Percentiles rank a stretch among this genome's conserved stretches.
Conservation (phyloP, 2,113 vertebrate genomes). For the Gnathonemus longibarbis region DNA sequence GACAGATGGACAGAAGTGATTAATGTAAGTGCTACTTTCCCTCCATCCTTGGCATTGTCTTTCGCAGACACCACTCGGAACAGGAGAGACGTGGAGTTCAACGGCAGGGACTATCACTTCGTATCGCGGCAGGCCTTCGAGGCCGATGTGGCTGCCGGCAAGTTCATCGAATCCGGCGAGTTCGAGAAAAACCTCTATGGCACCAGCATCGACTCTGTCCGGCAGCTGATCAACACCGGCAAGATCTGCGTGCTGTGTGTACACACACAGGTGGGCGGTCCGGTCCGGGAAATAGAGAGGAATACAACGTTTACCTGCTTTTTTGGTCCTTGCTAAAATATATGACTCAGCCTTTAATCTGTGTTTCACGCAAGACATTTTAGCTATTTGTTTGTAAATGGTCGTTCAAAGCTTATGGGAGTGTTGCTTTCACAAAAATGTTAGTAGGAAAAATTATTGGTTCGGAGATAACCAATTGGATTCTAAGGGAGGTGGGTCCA, state of each 20-base stretch:
- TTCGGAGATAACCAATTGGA: no score
- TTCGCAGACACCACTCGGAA: conserved; percentile 82
- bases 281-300: neutral
- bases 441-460: no score
- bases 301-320: neutral
- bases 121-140: conserved; percentile 88
- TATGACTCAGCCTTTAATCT: neutral
- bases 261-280: conserved; percentile 78
- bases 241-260: conserved; percentile 95
- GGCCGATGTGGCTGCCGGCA: conserved; percentile 79
- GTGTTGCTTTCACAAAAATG: no score
- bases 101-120: conserved; percentile 89
- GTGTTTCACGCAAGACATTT: neutral
- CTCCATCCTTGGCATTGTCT: neutral
- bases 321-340: neutral
- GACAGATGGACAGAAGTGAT: neutral
- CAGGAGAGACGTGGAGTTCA: conserved; percentile 79
- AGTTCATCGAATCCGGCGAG: conserved; percentile 92
- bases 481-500: no score
- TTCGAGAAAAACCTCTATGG: conserved; percentile 97
- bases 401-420: neutral
- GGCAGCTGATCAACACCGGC: conserved; percentile 94
- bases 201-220: conserved; percentile 87
- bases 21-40: neutral
- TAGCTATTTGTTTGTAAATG: neutral